Evolutionary conservation across 2,888 invertebrate species (phyloP), one percentile per base, ranked within the genome.

Genomic region (Pristionchus exspectatus): DNA sequence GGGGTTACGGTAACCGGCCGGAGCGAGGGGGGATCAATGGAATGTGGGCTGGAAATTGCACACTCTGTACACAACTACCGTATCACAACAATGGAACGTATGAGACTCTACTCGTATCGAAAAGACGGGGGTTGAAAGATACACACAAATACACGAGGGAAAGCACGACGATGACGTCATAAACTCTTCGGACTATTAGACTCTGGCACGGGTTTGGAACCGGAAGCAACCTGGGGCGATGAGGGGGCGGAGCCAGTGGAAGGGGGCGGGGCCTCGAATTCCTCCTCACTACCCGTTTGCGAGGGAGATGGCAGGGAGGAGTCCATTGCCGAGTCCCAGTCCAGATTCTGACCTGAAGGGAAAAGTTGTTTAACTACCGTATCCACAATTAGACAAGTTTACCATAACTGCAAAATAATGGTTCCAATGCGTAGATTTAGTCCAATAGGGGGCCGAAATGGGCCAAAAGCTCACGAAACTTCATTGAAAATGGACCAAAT

Each of bases 261-360:
- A 50, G 84, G 56, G 38, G 86, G 86, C 63, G 86, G 63, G 38
- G 38, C 86, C 24, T 86, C 87, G 21, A 66, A 50, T 54, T 88
- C 88, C 33, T 88, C 88, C 44, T 88, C 88, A 10, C 59, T 59
- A 12, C 88, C 88, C 10, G 81, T 88, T 44, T 88, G 88, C 5
- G 77, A 77, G 44, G 88, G 88, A n/a, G 88, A 88, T 24, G 88
- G 88, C 77, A 88, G 81, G 24, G 88, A 88, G 27, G 88, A 88
- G 63, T 88, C 88, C 88, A 88, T 88, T 24, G 88, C 88, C 27
- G 81, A 81, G 63, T 88, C 88, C 88, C 88, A 88, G 44, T 88
- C 88, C 59, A 81, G 54, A 27, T 24, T 24, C 18, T 50, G 50
- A 3, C 59, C 87, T 87, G 72, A 33, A 69, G 3, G 33, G 59